Evolutionary conservation across 2,113 vertebrate genomes (phyloP).

Genomic region (Eurystomus gularis): DNA sequence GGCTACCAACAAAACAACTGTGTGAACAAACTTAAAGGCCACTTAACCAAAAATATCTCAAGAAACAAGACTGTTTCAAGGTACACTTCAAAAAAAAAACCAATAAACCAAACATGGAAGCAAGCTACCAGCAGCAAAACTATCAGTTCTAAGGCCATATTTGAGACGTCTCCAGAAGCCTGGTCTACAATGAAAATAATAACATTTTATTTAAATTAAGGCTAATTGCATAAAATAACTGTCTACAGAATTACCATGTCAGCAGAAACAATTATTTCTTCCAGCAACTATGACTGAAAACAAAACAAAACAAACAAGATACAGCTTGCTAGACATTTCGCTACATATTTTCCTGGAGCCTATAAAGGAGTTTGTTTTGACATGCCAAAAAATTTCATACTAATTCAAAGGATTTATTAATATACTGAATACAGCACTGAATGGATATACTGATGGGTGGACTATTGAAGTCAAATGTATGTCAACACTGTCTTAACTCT

Average conservation of each 20-base stretch:
- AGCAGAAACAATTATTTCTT: background rate
- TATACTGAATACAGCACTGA: background rate
- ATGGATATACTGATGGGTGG: background rate
- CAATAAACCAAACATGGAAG: background rate
- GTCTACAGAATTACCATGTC: background rate
- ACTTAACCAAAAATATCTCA: background rate
- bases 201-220: background rate
- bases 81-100: background rate
- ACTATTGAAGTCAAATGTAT: background rate
- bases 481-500: background rate
- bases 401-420: background rate
- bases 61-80: background rate
- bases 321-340: background rate
- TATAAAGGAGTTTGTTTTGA: background rate
- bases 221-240: background rate
- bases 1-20: background rate
- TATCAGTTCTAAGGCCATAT: background rate
- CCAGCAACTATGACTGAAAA: background rate
- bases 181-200: background rate
- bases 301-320: rapidly evolving
- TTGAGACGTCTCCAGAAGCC: background rate
- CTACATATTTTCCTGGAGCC: background rate
- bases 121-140: background rate
- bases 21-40: background rate
- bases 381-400: background rate